Base-by-base conservation (phyloP, 2,888 invertebrate species). In the Agrotis segetum region DNA sequence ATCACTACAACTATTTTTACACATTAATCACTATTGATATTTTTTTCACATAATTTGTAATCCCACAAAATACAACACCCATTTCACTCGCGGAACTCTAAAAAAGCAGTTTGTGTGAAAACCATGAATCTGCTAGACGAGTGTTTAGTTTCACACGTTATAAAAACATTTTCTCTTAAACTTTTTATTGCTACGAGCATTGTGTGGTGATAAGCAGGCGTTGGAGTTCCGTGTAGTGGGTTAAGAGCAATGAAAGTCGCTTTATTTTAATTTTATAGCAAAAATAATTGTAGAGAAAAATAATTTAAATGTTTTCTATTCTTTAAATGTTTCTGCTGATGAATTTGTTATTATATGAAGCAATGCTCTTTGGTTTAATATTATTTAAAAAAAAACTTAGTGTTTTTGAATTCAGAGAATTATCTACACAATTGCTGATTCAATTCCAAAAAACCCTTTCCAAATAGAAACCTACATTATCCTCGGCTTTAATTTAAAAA, bases 131-230 rank as follows among this genome's bases (percentile, higher is more conserved):
- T 78, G 70, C 68, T 72, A 80, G 65, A 63, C 79, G 67, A 71
- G 77, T 68, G 71, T 74, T 71, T 79, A 84, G 74, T 85, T 88
- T 85, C 86, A 79, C 86, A 85, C 82, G 79, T 80, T 83, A 85
- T 84, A 88, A 88, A 87, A 84, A 85, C 83, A 81, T 79, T 88
- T 88, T 88, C 88, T 88, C 86, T 83, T 71, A 60, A 71, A 81
- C 79, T 83, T 82, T 79, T 82, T 83, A 82, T 74, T 71, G 61
- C 64, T 81, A 70, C 60, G 69, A 73, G 78, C 63, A 87, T 87
- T 89, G 87, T 89, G 72, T 73, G 62, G 66, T 84, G 74, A 71
- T 83, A 73, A 68, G 61, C 79, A 75, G 59, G 16, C 68, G 71
- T 76, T 55, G 68, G 61, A 58, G 81, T 80, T 83, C 79, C 77